Evolutionary conservation across 2,888 invertebrate genomes (phyloP).

Genomic region (Parasteatoda lunata): DNA sequence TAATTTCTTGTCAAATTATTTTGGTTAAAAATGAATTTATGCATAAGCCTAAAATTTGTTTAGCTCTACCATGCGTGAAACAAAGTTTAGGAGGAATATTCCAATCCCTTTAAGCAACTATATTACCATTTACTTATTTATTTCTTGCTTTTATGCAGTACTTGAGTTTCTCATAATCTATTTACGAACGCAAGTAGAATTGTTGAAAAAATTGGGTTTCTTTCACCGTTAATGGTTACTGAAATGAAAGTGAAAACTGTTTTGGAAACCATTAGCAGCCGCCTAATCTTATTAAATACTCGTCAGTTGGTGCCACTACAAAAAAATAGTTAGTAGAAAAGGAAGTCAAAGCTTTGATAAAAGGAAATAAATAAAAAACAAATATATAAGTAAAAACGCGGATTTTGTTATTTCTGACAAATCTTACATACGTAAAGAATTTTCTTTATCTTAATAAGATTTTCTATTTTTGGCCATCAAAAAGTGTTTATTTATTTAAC

Average conservation of each 20-base stretch:
- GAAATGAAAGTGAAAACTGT: conserved; percentile 59
- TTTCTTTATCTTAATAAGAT: conserved; percentile 37
- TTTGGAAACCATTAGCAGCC: conserved; percentile 58
- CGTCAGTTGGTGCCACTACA: conserved; percentile 39
- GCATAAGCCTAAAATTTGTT: too few relatives aligned
- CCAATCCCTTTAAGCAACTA: neutral
- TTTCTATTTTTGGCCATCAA: neutral
- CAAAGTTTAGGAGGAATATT: too few relatives aligned
- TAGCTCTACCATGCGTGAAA: too few relatives aligned
- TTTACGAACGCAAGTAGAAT: conserved; percentile 40
- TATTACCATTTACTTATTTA: conserved; percentile 21
- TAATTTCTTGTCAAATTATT: too few relatives aligned
- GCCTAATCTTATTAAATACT: conserved; percentile 62
- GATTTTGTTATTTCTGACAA: conserved; percentile 10
- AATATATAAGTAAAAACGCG: conserved; percentile 13
- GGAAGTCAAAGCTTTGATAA: conserved; percentile 14
- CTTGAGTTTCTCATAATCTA: conserved; percentile 55
- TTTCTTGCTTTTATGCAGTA: conserved; percentile 24
- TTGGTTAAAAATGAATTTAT: too few relatives aligned
- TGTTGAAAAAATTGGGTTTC: conserved; percentile 2
- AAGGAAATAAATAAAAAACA: conserved; percentile 10
- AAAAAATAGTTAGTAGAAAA: conserved; percentile 12
- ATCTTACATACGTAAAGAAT: conserved; percentile 17
- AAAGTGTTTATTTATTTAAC: too few relatives aligned
- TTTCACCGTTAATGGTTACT: conserved; percentile 35